These are phyloP conservation scores for Lemur catta DNA, from an alignment of 2,797 vertebrate species.

Conservation along the genomic window DNA sequence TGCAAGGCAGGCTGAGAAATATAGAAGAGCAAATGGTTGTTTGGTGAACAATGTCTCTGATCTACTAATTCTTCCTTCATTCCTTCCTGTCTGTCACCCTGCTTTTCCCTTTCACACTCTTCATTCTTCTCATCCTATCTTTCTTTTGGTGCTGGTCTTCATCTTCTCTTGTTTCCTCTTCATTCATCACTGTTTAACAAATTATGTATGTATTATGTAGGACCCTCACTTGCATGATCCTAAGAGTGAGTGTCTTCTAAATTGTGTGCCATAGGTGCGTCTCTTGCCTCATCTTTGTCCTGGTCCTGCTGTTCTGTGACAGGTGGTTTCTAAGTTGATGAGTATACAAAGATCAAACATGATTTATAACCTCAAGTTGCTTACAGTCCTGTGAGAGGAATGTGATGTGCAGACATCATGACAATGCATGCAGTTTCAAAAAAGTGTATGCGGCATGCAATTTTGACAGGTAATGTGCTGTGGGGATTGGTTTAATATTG, in stretches of 20 bases:
- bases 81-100: neutral
- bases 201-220: neutral
- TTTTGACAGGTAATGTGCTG: neutral
- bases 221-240: neutral
- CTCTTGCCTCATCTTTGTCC: neutral
- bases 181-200: neutral
- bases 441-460: accelerated
- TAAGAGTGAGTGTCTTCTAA: neutral
- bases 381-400: neutral
- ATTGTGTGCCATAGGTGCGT: neutral
- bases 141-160: neutral
- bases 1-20: neutral
- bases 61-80: neutral
- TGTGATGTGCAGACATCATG: neutral
- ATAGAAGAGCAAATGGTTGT: neutral
- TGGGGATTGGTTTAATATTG: neutral
- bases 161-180: neutral
- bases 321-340: neutral
- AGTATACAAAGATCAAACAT: neutral
- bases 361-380: neutral
- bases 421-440: neutral
- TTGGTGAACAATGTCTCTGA: neutral
- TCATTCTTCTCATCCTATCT: neutral
- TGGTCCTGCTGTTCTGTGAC: neutral
- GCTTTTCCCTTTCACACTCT: accelerated